Percentiles rank a stretch among this genome's conserved stretches.
Evolutionary conservation across 92 coral and sea anemone species (phyloP).

Genomic region (Scolanthus callimorphus): DNA sequence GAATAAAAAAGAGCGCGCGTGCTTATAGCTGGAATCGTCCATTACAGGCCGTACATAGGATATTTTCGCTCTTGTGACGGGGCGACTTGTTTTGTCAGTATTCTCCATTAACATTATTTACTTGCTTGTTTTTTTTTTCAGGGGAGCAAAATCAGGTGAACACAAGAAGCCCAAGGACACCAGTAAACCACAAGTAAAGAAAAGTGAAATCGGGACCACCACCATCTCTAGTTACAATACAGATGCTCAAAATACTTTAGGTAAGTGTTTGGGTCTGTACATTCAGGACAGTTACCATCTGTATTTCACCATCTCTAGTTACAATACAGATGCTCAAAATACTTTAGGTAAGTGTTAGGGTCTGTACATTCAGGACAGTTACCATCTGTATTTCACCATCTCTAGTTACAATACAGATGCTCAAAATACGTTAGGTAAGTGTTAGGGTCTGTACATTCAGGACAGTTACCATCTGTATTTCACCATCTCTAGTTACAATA

Average conservation of each 20-base stretch:
- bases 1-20: too few relatives aligned
- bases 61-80: too few relatives aligned
- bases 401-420: conserved; percentile 57
- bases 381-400: conserved; percentile 31
- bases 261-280: too few relatives aligned
- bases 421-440: conserved; percentile 73
- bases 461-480: not conserved
- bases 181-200: conserved; percentile 70
- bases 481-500: conserved; percentile 67
- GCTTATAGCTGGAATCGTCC: too few relatives aligned
- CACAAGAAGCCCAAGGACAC: conserved; percentile 46
- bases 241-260: conserved; percentile 57
- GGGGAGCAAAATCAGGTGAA: conserved; percentile 56
- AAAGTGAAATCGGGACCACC: conserved; percentile 79
- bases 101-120: too few relatives aligned
- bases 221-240: conserved; percentile 67
- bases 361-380: not conserved
- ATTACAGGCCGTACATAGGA: too few relatives aligned
- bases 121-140: too few relatives aligned
- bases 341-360: conserved; percentile 77
- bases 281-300: not conserved
- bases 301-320: conserved; percentile 73
- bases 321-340: conserved; percentile 46
- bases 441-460: too few relatives aligned
- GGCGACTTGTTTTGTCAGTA: too few relatives aligned